phyloP scores from a whole-genome alignment of 2,797 vertebrate species.

The Numenius phaeopus region DNA sequence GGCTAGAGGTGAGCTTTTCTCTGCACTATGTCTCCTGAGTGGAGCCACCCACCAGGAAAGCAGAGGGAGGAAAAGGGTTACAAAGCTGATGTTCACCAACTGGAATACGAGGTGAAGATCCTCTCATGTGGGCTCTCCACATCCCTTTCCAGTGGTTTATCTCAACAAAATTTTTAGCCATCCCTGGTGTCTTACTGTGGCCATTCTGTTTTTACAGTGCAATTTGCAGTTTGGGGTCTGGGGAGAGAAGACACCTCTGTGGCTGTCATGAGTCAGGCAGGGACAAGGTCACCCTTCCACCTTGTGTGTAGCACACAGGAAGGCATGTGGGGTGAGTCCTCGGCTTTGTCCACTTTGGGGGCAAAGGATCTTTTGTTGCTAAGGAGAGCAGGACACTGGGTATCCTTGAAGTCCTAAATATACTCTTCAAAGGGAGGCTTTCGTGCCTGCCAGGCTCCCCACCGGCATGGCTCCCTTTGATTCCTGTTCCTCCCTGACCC shows the following conservation, averaged over 20 bases:
- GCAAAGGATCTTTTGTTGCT: background rate
- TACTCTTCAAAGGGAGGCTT: background rate
- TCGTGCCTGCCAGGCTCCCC: background rate
- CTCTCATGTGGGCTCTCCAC: rapidly evolving
- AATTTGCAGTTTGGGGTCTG: background rate
- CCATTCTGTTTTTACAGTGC: rapidly evolving
- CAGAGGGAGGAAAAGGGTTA: background rate
- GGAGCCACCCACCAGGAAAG: background rate
- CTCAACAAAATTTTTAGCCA: background rate
- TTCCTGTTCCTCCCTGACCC: background rate
- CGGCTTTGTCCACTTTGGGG: rapidly evolving
- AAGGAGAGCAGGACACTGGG: background rate
- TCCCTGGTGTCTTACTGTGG: background rate
- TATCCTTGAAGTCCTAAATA: conserved; percentile 13
- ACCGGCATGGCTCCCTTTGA: background rate
- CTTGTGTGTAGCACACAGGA: rapidly evolving
- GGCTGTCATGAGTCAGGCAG: background rate
- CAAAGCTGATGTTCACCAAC: background rate
- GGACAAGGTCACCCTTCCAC: background rate
- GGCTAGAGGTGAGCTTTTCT: background rate
- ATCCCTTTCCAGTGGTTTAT: background rate
- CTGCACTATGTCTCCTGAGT: background rate
- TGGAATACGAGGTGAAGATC: background rate
- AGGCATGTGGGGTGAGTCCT: background rate
- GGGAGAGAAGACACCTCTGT: background rate